These are phyloP conservation scores for Actinopyga echinites DNA, from an alignment of 53 echinoderm and acorn worm genomes.

Conservation along the genomic window DNA sequence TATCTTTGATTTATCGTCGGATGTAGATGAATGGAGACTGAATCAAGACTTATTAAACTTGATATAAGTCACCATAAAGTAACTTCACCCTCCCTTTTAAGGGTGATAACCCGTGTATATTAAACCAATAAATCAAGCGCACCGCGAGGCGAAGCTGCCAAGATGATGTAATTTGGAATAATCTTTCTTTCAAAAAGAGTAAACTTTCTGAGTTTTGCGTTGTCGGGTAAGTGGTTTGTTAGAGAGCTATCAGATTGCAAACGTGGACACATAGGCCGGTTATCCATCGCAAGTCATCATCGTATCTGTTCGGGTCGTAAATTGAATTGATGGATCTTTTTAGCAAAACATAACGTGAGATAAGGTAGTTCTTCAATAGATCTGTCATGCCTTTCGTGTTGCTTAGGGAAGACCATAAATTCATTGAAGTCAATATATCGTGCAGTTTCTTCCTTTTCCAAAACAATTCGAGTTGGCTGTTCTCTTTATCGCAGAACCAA, in stretches of 20 bases:
- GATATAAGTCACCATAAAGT: slow-evolving; percentile 33
- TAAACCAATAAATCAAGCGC: slow-evolving; percentile 23
- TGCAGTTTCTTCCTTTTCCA: too few species aligned
- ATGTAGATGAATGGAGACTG: slow-evolving; percentile 3
- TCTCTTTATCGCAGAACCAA: too few species aligned
- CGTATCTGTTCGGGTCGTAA: too few species aligned
- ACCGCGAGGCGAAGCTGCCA: background rate
- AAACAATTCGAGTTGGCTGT: too few species aligned
- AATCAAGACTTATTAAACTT: slow-evolving; percentile 23
- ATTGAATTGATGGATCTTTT: too few species aligned
- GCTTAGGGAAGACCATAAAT: too few species aligned
- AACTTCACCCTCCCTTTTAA: slow-evolving; percentile 32
- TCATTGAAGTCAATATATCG: too few species aligned
- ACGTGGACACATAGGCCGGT: background rate
- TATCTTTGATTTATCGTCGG: slow-evolving; percentile 27
- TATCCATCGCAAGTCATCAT: too few species aligned
- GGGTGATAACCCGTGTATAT: slow-evolving; percentile 37
- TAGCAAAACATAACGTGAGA: too few species aligned
- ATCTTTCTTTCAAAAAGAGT: background rate
- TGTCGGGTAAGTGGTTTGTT: background rate
- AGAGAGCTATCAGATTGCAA: background rate
- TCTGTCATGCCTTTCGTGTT: too few species aligned
- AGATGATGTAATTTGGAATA: slow-evolving; percentile 29
- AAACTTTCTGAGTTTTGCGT: background rate
- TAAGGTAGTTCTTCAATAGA: too few species aligned